phyloP scores from a whole-genome alignment of 1,140 invertebrate genomes.

The Doryteuthis pealeii region DNA sequence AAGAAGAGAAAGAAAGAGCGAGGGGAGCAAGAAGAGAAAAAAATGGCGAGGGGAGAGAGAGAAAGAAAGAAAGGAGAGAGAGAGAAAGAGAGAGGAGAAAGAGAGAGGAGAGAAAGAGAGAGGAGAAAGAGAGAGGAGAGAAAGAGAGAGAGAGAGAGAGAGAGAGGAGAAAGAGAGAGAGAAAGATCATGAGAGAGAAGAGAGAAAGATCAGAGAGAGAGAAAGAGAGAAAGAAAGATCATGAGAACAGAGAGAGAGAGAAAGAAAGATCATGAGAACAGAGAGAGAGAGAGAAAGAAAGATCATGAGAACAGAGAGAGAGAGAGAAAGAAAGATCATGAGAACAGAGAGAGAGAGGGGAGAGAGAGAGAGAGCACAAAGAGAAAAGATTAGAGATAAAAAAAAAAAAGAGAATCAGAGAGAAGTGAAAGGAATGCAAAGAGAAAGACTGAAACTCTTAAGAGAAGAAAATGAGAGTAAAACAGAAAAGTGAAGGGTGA shows the following conservation, averaged over 20 bases:
- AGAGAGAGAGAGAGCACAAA: too few species aligned
- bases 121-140: not conserved
- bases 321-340: too few species aligned
- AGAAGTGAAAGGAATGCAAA: not conserved
- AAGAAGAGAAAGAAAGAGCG: not conserved
- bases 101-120: not conserved
- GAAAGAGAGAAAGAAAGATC: not conserved
- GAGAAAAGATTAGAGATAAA: too few species aligned
- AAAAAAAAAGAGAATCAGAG: too few species aligned
- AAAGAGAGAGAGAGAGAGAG: not conserved
- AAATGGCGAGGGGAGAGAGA: not conserved
- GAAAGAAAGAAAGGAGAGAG: not conserved
- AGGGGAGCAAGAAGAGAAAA: not conserved
- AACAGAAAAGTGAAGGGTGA: not conserved
- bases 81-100: not conserved
- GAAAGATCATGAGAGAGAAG: not conserved
- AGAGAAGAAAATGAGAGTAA: not conserved
- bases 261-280: not conserved
- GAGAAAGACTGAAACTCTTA: not conserved
- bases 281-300: not conserved
- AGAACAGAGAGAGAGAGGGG: too few species aligned
- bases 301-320: not conserved
- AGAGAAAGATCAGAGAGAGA: not conserved
- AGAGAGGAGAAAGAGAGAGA: not conserved
- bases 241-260: not conserved